A percentile compares a stretch with the other conserved stretches of the same genome.
These are phyloP conservation scores for Callipepla californica DNA, from an alignment of 2,113 vertebrate species.

Conservation along the genomic window DNA sequence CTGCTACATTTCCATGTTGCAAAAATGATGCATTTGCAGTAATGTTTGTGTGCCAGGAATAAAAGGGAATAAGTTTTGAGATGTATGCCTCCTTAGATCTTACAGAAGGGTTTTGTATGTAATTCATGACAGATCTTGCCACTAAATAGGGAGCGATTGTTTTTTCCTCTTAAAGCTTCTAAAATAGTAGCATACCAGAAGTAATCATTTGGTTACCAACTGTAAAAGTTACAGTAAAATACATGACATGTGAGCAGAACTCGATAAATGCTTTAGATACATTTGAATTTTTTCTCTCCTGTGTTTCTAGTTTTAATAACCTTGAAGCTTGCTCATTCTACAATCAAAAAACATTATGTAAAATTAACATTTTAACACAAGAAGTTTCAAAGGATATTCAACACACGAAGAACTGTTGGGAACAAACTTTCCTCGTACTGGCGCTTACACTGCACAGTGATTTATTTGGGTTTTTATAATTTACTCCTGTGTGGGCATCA, in stretches of 20 bases:
- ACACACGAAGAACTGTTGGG: neutral
- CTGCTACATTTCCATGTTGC: neutral
- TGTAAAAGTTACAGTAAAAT: neutral
- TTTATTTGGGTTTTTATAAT: constrained; percentile 43
- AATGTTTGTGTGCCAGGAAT: neutral
- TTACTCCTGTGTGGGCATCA: constrained; percentile 28
- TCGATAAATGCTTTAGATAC: neutral
- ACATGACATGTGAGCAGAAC: neutral
- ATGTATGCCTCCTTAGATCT: neutral
- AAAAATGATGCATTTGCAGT: neutral
- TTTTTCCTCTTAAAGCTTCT: neutral
- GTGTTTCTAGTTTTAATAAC: neutral
- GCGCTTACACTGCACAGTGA: neutral
- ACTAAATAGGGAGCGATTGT: neutral
- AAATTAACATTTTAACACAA: neutral
- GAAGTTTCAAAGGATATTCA: constrained; percentile 3
- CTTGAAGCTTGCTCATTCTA: neutral
- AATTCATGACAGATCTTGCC: neutral
- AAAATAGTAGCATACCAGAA: neutral
- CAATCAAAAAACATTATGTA: neutral
- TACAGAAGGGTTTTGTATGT: neutral
- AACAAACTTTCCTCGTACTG: constrained; percentile 28
- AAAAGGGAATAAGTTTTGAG: neutral
- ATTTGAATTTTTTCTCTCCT: neutral
- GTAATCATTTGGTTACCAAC: neutral